phyloP scores from a whole-genome alignment of 2,797 vertebrate genomes.

The Morelia viridis region DNA sequence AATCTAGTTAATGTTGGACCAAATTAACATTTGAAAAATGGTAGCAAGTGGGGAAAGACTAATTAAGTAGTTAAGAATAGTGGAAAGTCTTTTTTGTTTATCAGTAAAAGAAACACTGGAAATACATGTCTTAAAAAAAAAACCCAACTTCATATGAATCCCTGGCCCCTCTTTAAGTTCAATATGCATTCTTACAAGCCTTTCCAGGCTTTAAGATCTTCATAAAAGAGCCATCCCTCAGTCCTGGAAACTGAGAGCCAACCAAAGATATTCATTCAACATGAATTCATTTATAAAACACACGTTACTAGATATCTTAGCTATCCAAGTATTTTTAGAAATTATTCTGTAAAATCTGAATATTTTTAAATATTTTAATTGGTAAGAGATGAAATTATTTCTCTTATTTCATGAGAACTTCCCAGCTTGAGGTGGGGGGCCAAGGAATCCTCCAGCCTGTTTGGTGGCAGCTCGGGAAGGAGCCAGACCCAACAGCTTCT shows the following conservation, averaged over 20 bases:
- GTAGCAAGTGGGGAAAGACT: not conserved
- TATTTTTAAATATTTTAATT: slow-evolving; percentile 15
- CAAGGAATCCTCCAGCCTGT: slow-evolving; percentile 96
- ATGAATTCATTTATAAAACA: not conserved
- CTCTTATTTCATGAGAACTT: slow-evolving; percentile 87
- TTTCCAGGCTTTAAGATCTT: not conserved
- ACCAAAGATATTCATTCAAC: not conserved
- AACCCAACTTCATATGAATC: not conserved
- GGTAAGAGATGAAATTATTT: slow-evolving; percentile 1
- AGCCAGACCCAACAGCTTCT: slow-evolving; percentile 96
- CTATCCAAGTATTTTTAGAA: not conserved
- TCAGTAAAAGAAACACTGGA: not conserved
- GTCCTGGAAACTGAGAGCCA: not conserved
- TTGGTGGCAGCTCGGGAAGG: slow-evolving; percentile 97
- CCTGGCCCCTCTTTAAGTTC: not conserved
- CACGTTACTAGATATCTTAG: not conserved
- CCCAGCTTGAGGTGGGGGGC: slow-evolving; percentile 93
- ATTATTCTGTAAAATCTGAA: slow-evolving; percentile 37
- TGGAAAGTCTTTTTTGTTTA: not conserved
- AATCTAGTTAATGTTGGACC: not conserved
- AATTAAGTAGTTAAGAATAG: not conserved
- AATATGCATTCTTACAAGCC: not conserved
- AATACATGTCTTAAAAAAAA: not conserved
- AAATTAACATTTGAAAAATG: not conserved
- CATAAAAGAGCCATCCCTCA: not conserved